Conservation (phyloP, 2,888 invertebrate genomes). For the Strigamia crassipes region DNA sequence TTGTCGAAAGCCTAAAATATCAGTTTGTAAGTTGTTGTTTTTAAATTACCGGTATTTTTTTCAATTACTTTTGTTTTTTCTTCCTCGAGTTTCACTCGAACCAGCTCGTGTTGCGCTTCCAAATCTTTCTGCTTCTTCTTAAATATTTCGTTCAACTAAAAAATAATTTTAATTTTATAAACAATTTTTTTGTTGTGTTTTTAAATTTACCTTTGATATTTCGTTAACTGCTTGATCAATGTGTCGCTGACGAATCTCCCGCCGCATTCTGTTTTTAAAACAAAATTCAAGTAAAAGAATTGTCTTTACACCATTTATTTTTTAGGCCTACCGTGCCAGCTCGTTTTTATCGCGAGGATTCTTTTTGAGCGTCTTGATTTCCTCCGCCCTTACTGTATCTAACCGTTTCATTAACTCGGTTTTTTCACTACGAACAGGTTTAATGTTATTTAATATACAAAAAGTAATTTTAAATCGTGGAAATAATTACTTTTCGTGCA, state of each 20-base stretch:
- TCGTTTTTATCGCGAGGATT: conserved; percentile 88
- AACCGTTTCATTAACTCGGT: conserved; percentile 70
- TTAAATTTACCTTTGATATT: conserved; percentile 47
- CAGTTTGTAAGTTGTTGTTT: neutral
- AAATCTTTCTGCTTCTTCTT: conserved; percentile 76
- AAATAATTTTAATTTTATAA: neutral
- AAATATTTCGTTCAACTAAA: conserved; percentile 70
- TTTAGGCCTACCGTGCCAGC: conserved; percentile 65
- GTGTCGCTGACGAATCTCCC: conserved; percentile 74
- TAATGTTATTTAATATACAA: neutral
- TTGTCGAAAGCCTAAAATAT: conserved; percentile 41
- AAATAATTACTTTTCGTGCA: conserved; percentile 68
- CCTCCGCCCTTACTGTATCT: conserved; percentile 80
- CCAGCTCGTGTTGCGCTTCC: conserved; percentile 76
- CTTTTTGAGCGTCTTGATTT: conserved; percentile 83
- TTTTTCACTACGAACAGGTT: conserved; percentile 55
- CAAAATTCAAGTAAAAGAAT: neutral
- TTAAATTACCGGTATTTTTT: no score
- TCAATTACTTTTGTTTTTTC: conserved; percentile 61
- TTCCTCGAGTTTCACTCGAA: conserved; percentile 71
- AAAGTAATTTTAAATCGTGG: conserved; percentile 54
- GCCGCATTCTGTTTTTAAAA: conserved; percentile 70
- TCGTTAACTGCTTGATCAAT: conserved; percentile 49
- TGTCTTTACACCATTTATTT: neutral
- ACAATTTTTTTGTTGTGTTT: neutral